Base-by-base conservation (phyloP, 2,888 invertebrate species). In the Tenthredo scrophulariae region DNA sequence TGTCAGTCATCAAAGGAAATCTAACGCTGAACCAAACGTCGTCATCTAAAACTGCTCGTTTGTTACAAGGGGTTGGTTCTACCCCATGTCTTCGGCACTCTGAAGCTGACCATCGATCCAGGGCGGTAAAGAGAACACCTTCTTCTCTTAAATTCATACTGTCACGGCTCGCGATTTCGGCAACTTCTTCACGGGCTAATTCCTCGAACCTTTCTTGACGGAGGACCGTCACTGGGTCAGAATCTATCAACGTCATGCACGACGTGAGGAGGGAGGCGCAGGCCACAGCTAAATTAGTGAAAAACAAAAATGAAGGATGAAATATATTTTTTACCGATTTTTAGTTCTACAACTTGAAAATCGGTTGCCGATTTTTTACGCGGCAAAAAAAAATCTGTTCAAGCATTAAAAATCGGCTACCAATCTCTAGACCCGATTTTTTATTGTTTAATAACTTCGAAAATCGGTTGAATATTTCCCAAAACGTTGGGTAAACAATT, bases 111-210 rank as follows among this genome's bases (percentile, higher is more conserved):
- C 96, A 96, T 86, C 94, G 94, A 74, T 95, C 95, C 85, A 97
- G 92, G 13, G 96, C 96, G 84, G 94, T 94, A 85, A 96, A 96
- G 46, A 96, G 92, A 13, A 95, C 91, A 15, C 95, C 92, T 91
- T 97, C 97, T 86, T 94, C 95, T 0, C 95, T 94, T 9, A 97
- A 94, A 86, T 95, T 94, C 74, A 98, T 92, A 4, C 96, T 96
- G 87, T 97, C 96, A 7, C 97, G 94, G 83, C 94, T 94, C 0
- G 96, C 94, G 82, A 97, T 95, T 54, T 95, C 94, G 4, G 95
- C 93, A 43, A 97, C 93, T 88, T 96, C 96, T 62, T 95, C 95
- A 86, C 95, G 95, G 18, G 95, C 94, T 50, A 97, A 93, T 85
- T 97, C 96, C 86, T 95, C 94, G 65, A 96, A 94, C 65, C 94